phyloP scores from a whole-genome alignment of 2,888 invertebrate species.

The Yponomeuta plumbellus region DNA sequence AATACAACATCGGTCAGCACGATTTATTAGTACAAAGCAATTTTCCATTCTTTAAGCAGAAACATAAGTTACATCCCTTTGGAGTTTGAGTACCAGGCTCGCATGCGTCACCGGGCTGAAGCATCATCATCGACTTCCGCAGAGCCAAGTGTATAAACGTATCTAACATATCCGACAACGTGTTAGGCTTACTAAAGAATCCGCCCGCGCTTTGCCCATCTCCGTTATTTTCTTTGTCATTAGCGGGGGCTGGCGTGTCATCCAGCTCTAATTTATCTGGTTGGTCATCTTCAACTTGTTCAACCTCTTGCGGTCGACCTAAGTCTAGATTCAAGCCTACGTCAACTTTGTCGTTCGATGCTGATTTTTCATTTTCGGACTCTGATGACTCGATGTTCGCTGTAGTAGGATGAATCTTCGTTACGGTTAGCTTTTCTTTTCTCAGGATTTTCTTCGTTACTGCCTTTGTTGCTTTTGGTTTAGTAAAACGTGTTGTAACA shows the following conservation, averaged over 20 bases:
- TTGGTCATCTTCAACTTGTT: not conserved
- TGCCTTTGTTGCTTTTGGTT: not conserved
- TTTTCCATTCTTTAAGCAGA: slow-evolving; percentile 50
- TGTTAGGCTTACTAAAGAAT: not conserved
- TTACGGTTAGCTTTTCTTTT: not conserved
- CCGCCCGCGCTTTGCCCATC: not conserved
- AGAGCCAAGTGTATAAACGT: slow-evolving; percentile 4
- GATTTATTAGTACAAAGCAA: slow-evolving; percentile 44
- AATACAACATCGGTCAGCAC: slow-evolving; percentile 26
- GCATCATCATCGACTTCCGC: slow-evolving; percentile 43
- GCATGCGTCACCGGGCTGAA: slow-evolving; percentile 34
- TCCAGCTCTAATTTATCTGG: not conserved
- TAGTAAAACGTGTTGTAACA: no score
- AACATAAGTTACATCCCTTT: slow-evolving; percentile 46
- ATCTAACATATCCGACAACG: not conserved
- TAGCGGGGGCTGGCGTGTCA: not conserved
- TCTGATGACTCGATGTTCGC: not conserved
- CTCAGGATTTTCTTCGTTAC: not conserved
- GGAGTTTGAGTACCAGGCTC: slow-evolving; percentile 34
- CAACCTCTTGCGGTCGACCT: not conserved
- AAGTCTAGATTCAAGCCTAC: not conserved
- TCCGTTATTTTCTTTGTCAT: not conserved
- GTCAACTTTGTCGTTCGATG: not conserved
- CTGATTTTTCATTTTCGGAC: not conserved
- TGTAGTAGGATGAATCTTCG: not conserved